Evolutionary conservation across 2,113 vertebrate species (phyloP), one percentile per base, ranked within the genome.

Genomic region (Paracanthobrama guichenoti): DNA sequence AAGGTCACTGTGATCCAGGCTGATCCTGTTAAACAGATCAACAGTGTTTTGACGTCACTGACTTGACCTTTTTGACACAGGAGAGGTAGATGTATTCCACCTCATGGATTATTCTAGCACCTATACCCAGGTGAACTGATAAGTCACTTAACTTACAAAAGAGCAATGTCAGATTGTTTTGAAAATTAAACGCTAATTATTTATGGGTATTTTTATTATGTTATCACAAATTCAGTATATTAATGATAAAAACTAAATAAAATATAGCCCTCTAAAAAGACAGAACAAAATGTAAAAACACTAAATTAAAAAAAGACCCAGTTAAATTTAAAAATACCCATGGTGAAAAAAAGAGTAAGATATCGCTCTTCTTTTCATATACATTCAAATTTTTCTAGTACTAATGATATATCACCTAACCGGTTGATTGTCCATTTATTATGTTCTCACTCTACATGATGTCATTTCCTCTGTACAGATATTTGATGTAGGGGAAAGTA

Each of bases 401-500:
- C 9, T 69, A 42, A 11, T 69, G 35, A 69, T 69, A 5, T 20
- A 69, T 69, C 66, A 5, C 10, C 18, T 39, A 1, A 69, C 1
- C 1, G 4, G 16, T 35, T 35, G 8, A 69, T 69, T 69, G 35
- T 71, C 10, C 10, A n/a, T 42, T 71, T 20, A n/a, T 26, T 24
- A 46, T 14, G 42, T 73, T 46, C 11, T 77, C 12, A 11, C 35
- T 35, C 50, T 10, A 44, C 6, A 13, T 31, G 3, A 24, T 53
- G 10, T 83, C 0, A 31, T 75, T 81, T 31, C 73, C 55, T 76
- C 84, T 50, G 81, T 26, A 18, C 91, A 99, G 98, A 99, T 99
- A 90, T 96, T 99, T 39, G 98, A 99, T 39, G 96, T 99, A 1
- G 98, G 98, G 1, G 98, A 99, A 91, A 98, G 97, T 88, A 90